Conservation (phyloP, 2,113 vertebrate genomes). For the Embiotoca jacksoni region DNA sequence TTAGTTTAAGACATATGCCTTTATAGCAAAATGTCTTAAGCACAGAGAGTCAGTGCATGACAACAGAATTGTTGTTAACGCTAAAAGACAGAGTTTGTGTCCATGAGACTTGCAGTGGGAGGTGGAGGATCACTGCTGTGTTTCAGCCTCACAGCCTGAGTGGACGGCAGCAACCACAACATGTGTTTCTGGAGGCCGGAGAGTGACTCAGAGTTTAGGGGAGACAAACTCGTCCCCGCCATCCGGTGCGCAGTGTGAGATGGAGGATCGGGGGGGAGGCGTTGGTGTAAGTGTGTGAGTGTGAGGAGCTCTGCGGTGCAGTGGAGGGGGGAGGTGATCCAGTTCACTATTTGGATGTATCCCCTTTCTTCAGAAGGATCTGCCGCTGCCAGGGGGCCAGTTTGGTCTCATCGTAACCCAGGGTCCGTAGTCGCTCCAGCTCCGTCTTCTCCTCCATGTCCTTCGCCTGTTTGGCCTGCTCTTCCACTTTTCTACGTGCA, state of each 20-base stretch:
- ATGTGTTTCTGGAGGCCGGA: slow-evolving; percentile 25
- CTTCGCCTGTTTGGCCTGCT: slow-evolving; percentile 87
- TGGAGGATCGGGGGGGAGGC: slow-evolving; percentile 33
- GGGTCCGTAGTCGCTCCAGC: slow-evolving; percentile 92
- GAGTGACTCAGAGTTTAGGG: slow-evolving; percentile 25
- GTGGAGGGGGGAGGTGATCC: slow-evolving; percentile 12
- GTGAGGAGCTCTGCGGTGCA: slow-evolving; percentile 7
- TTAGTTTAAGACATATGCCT: slow-evolving; percentile 32
- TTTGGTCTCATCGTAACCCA: slow-evolving; percentile 97
- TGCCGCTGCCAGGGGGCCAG: slow-evolving; percentile 97
- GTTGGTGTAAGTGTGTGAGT: slow-evolving; percentile 17
- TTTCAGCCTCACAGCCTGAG: slow-evolving; percentile 28
- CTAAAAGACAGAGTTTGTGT: slow-evolving; percentile 49
- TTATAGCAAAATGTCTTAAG: slow-evolving; percentile 39
- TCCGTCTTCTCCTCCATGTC: slow-evolving; percentile 91
- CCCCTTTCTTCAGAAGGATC: slow-evolving; percentile 97
- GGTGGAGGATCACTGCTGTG: slow-evolving; percentile 7
- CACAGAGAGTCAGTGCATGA: slow-evolving; percentile 53
- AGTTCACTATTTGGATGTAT: slow-evolving; percentile 91
- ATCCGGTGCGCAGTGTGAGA: slow-evolving; percentile 37
- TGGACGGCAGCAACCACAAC: slow-evolving; percentile 41
- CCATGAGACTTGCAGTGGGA: slow-evolving; percentile 37
- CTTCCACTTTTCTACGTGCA: slow-evolving; percentile 88
- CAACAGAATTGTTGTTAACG: slow-evolving; percentile 35
- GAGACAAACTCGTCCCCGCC: slow-evolving; percentile 5